phyloP scores from a whole-genome alignment of 2,888 invertebrate species.

The Thecophora atra region DNA sequence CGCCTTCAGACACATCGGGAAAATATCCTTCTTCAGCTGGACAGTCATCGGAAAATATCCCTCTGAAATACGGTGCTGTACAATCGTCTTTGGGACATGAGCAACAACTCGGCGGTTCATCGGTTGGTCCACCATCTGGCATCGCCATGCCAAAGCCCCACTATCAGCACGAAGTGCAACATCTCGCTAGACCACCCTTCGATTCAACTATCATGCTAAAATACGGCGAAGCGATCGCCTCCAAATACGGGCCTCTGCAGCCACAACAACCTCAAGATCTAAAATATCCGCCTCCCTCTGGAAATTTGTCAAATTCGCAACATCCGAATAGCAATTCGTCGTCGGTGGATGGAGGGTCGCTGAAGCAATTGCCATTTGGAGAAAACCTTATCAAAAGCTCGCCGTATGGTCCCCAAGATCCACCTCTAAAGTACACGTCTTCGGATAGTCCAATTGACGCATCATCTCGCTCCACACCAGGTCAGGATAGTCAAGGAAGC shows the following conservation, averaged over 20 bases:
- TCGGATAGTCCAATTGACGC: slow-evolving; percentile 66
- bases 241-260: slow-evolving; percentile 60
- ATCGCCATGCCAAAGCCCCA: slow-evolving; percentile 64
- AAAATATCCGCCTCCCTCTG: slow-evolving; percentile 60
- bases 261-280: slow-evolving; percentile 61
- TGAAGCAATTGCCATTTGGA: slow-evolving; percentile 60
- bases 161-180: slow-evolving; percentile 62
- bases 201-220: slow-evolving; percentile 65
- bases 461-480: slow-evolving; percentile 64
- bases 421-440: slow-evolving; percentile 55
- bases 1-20: slow-evolving; percentile 20
- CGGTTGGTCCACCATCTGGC: slow-evolving; percentile 58
- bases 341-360: slow-evolving; percentile 44
- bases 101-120: slow-evolving; percentile 50
- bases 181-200: slow-evolving; percentile 62
- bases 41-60: slow-evolving; percentile 37
- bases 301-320: slow-evolving; percentile 35
- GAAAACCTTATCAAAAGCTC: slow-evolving; percentile 65
- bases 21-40: slow-evolving; percentile 47
- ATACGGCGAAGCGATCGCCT: slow-evolving; percentile 64
- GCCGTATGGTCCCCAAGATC: slow-evolving; percentile 57
- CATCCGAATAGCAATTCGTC: slow-evolving; percentile 43
- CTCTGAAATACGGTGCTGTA: slow-evolving; percentile 53
- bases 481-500: slow-evolving; percentile 66
- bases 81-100: slow-evolving; percentile 42